Percentiles rank a stretch among this genome's conserved stretches.
Conservation (phyloP, 2,888 invertebrate species). For the Smittia aterrima region DNA sequence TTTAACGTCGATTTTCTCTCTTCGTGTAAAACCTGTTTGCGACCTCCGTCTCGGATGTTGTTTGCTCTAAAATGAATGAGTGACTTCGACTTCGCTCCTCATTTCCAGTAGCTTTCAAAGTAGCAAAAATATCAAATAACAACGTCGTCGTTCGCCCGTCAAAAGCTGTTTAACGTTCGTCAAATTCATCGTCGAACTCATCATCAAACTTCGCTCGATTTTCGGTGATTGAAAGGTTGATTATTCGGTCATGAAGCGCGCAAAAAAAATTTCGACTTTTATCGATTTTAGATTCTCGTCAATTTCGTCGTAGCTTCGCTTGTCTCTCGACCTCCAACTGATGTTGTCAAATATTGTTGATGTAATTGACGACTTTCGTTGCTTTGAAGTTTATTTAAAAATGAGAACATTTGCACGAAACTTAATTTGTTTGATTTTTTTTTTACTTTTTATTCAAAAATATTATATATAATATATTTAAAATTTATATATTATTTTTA, state of each 20-base stretch:
- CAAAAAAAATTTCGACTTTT: neutral
- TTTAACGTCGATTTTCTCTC: neutral
- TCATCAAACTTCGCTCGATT: neutral
- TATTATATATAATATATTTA: too few species aligned
- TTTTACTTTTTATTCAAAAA: too few species aligned
- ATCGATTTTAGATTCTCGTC: neutral
- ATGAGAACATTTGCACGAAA: neutral
- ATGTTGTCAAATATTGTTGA: too few species aligned
- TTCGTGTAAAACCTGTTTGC: neutral
- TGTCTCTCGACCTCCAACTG: too few species aligned
- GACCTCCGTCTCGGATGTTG: neutral
- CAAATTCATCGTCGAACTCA: neutral
- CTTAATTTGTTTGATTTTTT: too few species aligned
- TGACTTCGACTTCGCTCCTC: neutral
- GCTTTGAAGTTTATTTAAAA: neutral
- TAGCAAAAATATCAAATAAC: conserved; percentile 31
- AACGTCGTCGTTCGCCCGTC: conserved; percentile 13
- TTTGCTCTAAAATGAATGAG: neutral
- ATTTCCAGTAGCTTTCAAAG: conserved; percentile 2
- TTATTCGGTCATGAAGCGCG: conserved; percentile 12
- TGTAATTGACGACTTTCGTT: too few species aligned
- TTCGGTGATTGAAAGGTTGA: neutral
- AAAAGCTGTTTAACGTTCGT: conserved; percentile 6
- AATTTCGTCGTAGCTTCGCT: neutral
- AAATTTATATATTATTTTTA: too few species aligned